Base-by-base conservation (phyloP, 1,140 invertebrate species). In the Lutraria rhynchaena region DNA sequence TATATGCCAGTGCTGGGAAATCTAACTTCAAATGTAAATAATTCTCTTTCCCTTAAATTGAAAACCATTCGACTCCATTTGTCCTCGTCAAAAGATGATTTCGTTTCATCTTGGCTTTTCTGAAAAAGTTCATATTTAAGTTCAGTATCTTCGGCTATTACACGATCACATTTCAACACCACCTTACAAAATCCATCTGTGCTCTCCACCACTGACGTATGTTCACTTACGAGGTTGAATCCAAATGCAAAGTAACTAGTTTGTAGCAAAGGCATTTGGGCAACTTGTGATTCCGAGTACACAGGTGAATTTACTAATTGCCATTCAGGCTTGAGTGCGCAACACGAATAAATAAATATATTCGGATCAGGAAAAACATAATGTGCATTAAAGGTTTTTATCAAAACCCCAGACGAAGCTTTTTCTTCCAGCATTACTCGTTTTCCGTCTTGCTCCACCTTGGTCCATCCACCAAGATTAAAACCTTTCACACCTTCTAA, bases 1-100 rank as follows among this genome's bases (percentile, higher is more conserved):
- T 76, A 86, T n/a, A 55, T 83, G 9, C 82, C 85, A 24, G 57
- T 67, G n/a, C 70, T 51, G 0, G 78, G 85, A 53, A 83, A 81
- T 33, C 76, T 60, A 17, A 86, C 75, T n/a, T 82, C 46, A 53
- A 86, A 83, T 7, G 49, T 63, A 61, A 81, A 83, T 0, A 51
- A 31, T 44, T 83, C 78, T 3, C 60, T 74, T 46, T 69, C 70
- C 44, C 85, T 77, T 13, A 76, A 80, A 60, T 81, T 83, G 1
- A 83, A 70, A 0, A 86, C 85, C 29, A 86, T 65, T 61, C 82
- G n/a, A n/a, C n/a, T n/a, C 11, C 76, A 70, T 22, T 61, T 29
- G n/a, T 7, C 29, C 19, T 31, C 35, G 37, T 41, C 37, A 41
- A 7, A 7, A 7, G 75, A 61, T 41, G 71, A 44, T n/a, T n/a